Evolutionary conservation across 2,888 invertebrate species (phyloP), one percentile per base, ranked within the genome.

Genomic region (Silvanus unidentatus): DNA sequence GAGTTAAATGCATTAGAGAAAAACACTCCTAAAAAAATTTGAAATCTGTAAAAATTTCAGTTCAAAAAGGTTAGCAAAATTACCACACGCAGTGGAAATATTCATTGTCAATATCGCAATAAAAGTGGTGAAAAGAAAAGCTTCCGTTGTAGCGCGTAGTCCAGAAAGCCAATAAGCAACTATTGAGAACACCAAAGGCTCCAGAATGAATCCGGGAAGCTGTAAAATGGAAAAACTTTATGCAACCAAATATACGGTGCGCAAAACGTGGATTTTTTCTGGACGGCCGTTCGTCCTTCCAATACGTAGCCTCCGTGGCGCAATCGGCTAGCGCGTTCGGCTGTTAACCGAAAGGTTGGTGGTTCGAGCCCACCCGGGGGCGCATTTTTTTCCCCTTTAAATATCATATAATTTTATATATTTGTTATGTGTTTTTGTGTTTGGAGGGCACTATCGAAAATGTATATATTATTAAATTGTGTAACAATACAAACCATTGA

Each of bases 331-430:
- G 90, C 90, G 90, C 91, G 91, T 90, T 91, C 90, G 91, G 90
- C 91, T 91, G 91, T 91, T 91, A 91, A 91, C 90, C 91, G 90
- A 91, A 90, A 91, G 91, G 91, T 90, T 90, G 90, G 89, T 90
- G 90, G 91, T 91, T 91, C 91, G 84, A 91, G 88, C 84, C 90
- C 89, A 89, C 89, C 89, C 88, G 88, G 88, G 88, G 88, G 88
- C 88, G 88, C 42, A 44, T 45, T 60, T 69, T 73, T 78, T 76
- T 37, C 15, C 15, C 12, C 12, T 5, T 22, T 34, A 34, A 34
- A 34, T 34, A 6, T 34, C 3, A 22, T 37, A 14, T 37, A 37
- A 12, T 37, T 14, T 4, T 11, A 15, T 37, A 15, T 11, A 6
- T 12, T n/a, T 10, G 16, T n/a, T 8, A 35, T 11, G 6, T 35